Evolutionary conservation across 2,888 invertebrate genomes (phyloP).

Genomic region (Peribatodes rhomboidaria): DNA sequence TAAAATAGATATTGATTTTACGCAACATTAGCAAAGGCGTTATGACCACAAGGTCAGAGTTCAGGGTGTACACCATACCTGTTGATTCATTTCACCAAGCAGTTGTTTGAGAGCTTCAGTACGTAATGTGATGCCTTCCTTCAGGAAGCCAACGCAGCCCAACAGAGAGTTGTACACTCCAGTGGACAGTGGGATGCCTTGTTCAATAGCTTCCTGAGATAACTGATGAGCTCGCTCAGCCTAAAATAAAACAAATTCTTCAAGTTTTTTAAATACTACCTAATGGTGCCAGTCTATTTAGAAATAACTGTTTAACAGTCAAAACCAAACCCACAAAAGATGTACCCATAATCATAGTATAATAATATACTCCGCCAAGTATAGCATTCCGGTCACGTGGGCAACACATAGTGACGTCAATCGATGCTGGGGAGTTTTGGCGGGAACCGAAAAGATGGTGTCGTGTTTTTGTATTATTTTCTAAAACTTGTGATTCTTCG

Average conservation of each 20-base stretch:
- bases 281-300: too few species aligned
- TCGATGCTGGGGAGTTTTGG: too few species aligned
- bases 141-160: conserved; percentile 86
- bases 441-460: too few species aligned
- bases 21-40: neutral
- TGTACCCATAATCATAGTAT: too few species aligned
- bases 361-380: too few species aligned
- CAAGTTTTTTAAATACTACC: neutral
- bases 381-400: too few species aligned
- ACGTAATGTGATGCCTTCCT: conserved; percentile 88
- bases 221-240: conserved; percentile 88
- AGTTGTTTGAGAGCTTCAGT: conserved; percentile 88
- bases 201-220: conserved; percentile 88
- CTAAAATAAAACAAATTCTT: conserved; percentile 58
- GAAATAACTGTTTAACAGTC: too few species aligned
- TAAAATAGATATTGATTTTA: too few species aligned
- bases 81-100: conserved; percentile 88
- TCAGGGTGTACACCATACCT: conserved; percentile 57
- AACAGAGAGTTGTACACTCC: conserved; percentile 91
- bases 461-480: too few species aligned
- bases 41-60: neutral
- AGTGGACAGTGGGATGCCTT: conserved; percentile 88
- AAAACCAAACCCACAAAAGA: too few species aligned
- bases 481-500: too few species aligned
- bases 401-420: too few species aligned